Percentiles rank a stretch among this genome's conserved stretches.
Evolutionary conservation across 1,140 invertebrate genomes (phyloP).

Genomic region (Orius insidiosus): DNA sequence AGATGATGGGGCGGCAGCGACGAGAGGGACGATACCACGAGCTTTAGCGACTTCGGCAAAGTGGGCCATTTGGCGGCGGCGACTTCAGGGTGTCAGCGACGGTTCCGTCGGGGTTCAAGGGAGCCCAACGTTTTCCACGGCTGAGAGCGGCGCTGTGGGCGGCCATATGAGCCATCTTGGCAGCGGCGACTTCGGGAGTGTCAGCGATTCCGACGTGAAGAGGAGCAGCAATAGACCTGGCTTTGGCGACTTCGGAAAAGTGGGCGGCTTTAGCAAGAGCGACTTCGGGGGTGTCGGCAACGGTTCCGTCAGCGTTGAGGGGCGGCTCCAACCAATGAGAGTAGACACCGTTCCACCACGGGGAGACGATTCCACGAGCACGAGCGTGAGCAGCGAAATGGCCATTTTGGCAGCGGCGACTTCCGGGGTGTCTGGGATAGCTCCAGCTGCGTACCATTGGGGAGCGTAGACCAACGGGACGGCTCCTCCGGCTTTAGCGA

Average conservation of each 20-base stretch:
- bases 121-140: conserved; percentile 25
- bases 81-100: conserved; percentile 24
- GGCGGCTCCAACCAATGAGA: conserved; percentile 15
- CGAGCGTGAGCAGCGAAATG: conserved; percentile 25
- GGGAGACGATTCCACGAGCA: conserved; percentile 19
- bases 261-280: conserved; percentile 30
- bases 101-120: conserved; percentile 23
- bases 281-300: conserved; percentile 34
- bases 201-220: conserved; percentile 32
- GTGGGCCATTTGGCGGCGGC: conserved; percentile 20
- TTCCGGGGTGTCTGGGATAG: conserved; percentile 31
- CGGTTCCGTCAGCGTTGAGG: conserved; percentile 25
- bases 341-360: conserved; percentile 18
- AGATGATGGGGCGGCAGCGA: conserved; percentile 1
- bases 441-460: conserved; percentile 24
- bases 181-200: conserved; percentile 38
- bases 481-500: conserved; percentile 11
- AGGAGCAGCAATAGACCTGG: conserved; percentile 23
- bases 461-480: conserved; percentile 6
- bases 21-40: conserved; percentile 23
- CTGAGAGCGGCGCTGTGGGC: conserved; percentile 13
- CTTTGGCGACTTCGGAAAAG: conserved; percentile 33
- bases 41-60: conserved; percentile 25
- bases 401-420: conserved; percentile 31
- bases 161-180: conserved; percentile 35